phyloP scores from a whole-genome alignment of 2,888 invertebrate species.

The Tanytarsus gracilentus region DNA sequence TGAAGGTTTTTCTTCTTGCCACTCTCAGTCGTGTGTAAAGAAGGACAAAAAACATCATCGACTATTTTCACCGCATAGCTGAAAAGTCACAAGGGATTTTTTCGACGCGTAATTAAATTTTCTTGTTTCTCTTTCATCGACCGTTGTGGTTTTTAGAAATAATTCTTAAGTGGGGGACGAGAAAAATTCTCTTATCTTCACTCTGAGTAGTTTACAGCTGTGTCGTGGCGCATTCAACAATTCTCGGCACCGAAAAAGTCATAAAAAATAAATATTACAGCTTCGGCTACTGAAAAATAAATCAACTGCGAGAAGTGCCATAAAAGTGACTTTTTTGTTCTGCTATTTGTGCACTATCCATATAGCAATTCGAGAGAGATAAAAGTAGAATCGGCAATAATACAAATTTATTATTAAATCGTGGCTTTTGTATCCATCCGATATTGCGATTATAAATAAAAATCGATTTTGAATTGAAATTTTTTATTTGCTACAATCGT shows the following conservation, averaged over 20 bases:
- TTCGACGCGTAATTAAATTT: conserved; percentile 17
- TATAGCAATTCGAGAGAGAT: no score
- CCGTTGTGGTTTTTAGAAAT: no score
- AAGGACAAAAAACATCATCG: background rate
- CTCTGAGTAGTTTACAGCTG: no score
- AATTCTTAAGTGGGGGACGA: no score
- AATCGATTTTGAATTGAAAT: conserved; percentile 5
- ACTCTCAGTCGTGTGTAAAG: background rate
- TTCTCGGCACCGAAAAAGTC: no score
- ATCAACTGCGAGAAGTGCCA: background rate
- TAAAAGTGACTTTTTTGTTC: background rate
- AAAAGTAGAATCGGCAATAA: background rate
- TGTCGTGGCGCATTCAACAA: no score
- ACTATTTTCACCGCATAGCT: background rate
- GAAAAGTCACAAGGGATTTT: background rate
- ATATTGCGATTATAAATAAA: conserved; percentile 17
- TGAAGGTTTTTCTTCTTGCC: background rate
- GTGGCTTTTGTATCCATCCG: conserved; percentile 16
- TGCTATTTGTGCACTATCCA: background rate
- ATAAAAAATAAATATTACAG: no score
- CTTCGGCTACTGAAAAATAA: conserved; percentile 15
- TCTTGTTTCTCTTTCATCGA: background rate
- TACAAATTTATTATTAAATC: conserved; percentile 27
- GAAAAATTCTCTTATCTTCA: no score
- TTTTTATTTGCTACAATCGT: background rate